A percentile compares a stretch with the other conserved stretches of the same genome.
phyloP scores from a whole-genome alignment of 2,797 vertebrate species.

The Falco naumanni region DNA sequence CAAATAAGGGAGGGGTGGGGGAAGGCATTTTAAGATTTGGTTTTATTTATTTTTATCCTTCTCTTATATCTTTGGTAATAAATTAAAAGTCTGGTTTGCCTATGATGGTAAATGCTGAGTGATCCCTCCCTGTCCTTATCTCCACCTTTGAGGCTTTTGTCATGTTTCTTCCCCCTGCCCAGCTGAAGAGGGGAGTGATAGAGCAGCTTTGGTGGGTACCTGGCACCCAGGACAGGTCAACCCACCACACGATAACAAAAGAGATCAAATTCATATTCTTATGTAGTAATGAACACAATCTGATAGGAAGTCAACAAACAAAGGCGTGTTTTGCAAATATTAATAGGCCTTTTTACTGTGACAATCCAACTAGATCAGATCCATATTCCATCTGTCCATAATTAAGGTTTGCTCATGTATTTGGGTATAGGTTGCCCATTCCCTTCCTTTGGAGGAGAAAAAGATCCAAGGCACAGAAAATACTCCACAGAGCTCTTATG shows the following conservation, averaged over 20 bases:
- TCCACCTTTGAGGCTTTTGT: not conserved
- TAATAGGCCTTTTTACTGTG: not conserved
- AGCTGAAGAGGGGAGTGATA: not conserved
- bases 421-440: not conserved
- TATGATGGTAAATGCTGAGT: not conserved
- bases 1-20: not conserved
- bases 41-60: not conserved
- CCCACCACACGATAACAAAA: rapidly evolving
- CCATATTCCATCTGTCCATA: rapidly evolving
- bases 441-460: not conserved
- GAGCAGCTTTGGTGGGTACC: not conserved
- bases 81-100: not conserved
- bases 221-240: not conserved
- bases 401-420: not conserved
- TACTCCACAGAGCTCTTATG: not conserved
- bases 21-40: not conserved
- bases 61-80: not conserved
- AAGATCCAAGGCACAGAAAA: not conserved
- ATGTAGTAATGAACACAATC: not conserved
- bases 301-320: not conserved
- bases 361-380: not conserved
- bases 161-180: not conserved
- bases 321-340: not conserved
- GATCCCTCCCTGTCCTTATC: not conserved
- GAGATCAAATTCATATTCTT: not conserved